Base-by-base conservation (phyloP, 2,113 vertebrate genomes). In the Macaca mulatta region DNA sequence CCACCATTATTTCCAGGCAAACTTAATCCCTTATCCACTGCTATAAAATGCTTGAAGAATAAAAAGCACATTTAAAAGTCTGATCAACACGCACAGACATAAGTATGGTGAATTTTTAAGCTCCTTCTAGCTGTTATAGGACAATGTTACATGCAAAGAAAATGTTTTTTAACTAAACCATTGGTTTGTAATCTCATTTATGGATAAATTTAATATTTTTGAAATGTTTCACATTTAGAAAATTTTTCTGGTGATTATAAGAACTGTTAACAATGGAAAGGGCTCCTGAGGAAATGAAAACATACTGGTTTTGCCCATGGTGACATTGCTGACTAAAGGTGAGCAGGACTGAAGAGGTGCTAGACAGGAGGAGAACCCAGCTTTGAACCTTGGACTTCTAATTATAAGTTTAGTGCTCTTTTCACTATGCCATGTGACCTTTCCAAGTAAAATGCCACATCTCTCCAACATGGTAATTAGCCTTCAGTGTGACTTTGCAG, bases 391-490 rank as follows among this genome's bases (percentile, higher is more conserved):
- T 81, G n/a, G 64, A 84, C 94, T 96, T 94, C 72, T 90, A 96
- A 96, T 96, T 96, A 96, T 94, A 95, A 85, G 64, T 86, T 96
- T 50, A 84, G 72, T 89, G 95, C 55, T 96, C 95, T 97, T 95
- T 98, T 93, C 81, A 86, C 59, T 74, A 10, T 82, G 88, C 77
- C 82, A 57, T 64, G 72, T 93, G 93, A 97, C 94, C 90, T 97
- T 96, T 98, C 52, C 40, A 86, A 96, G 45, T 96, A 93, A 97
- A 98, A 98, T 97, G 88, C 70, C 96, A 96, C 83, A 95, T 72
- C 88, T 95, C 96, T 88, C 38, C 87, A 89, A 92, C 52, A 96
- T 95, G 81, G 13, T 88, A 98, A 96, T 97, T 97, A 97, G 87
- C 77, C 96, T 95, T 88, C 87, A 50, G 38, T 87, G 90, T 96